Evolutionary conservation across 1,140 invertebrate species (phyloP), one percentile per base, ranked within the genome.

Genomic region (Nixonia krombeini): DNA sequence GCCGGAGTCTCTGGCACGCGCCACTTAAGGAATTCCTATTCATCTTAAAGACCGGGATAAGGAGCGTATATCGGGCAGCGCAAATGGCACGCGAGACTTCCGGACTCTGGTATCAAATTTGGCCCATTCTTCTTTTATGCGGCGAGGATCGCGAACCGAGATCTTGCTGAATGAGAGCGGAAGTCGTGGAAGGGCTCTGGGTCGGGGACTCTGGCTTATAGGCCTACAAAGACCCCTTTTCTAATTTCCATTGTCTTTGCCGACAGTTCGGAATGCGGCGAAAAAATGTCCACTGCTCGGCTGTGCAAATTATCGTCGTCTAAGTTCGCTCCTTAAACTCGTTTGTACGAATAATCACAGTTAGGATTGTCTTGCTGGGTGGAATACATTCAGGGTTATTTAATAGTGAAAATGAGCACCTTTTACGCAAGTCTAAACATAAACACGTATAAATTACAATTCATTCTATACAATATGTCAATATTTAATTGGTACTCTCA

Each of bases 41-140:
- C 76, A 75, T 78, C 73, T 70, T 78, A 50, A 73, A 73, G 76
- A 78, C 72, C 67, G 37, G 74, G 73, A 77, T 69, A 78, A 79
- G n/a, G n/a, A n/a, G 77, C 78, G 79, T 74, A 75, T 64, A 70
- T 68, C 69, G 61, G 70, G 67, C 65, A 70, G 72, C 68, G 74
- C 78, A 81, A 83, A 83, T 80, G 80, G 81, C 79, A 82, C 79
- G 75, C 80, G 79, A 83, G 76, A 83, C 79, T 81, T 83, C 81
- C 81, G 81, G 77, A 45, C 75, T 70, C 65, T 62, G 65, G 70
- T 72, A 73, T 73, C 73, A 57, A 70, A 71, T 75, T 80, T 63
- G 64, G 67, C 67, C 72, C 67, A 76, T 79, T 79, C 64, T 81
- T 73, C 69, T 57, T 70, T 47, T 33, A 59, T 46, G 55, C 66